phyloP scores from a whole-genome alignment of 2,113 vertebrate species.

The Pterophyllum scalare region DNA sequence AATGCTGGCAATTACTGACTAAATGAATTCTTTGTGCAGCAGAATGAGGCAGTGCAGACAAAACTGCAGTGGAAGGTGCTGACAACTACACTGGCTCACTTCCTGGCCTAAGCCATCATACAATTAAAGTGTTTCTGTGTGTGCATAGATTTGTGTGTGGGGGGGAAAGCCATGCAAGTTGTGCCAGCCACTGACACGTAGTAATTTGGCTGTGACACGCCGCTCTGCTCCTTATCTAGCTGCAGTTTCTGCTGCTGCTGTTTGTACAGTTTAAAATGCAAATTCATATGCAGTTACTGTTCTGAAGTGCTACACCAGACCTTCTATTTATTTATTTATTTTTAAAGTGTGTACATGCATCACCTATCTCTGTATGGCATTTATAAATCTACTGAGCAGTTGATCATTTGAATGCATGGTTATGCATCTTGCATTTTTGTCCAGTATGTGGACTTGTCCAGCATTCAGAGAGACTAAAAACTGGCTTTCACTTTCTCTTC shows the following conservation, averaged over 20 bases:
- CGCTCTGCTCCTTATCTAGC: conserved; percentile 27
- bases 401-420: neutral
- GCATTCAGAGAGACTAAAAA: neutral
- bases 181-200: conserved; percentile 32
- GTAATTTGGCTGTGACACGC: conserved; percentile 38
- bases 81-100: neutral
- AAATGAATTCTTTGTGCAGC: neutral
- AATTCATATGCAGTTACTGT: conserved; percentile 26
- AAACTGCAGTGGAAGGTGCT: neutral
- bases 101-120: neutral
- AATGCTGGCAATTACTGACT: neutral
- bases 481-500: neutral
- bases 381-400: neutral
- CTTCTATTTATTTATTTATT: neutral
- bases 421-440: neutral
- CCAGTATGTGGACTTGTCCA: neutral
- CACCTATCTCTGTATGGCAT: neutral
- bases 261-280: conserved; percentile 37
- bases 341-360: neutral
- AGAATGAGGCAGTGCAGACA: neutral
- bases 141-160: neutral
- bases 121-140: conserved; percentile 5
- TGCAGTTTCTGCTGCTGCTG: conserved; percentile 49
- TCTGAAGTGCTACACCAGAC: neutral
- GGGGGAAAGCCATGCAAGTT: neutral